phyloP scores from a whole-genome alignment of 2,888 invertebrate species.

The Notodonta ziczac region DNA sequence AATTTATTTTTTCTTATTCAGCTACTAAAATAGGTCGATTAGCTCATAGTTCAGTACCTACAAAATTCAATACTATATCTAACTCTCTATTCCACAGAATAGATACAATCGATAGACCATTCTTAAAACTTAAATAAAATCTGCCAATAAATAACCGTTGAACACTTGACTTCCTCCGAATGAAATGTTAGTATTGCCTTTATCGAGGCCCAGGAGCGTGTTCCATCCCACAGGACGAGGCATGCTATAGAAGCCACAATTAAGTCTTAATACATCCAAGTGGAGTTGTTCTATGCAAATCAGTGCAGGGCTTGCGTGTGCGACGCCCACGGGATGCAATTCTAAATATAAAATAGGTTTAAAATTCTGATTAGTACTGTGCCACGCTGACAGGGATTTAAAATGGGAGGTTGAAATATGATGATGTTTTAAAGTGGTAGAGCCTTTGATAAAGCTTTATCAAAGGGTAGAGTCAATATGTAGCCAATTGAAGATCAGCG shows the following conservation, averaged over 20 bases:
- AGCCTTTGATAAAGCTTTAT: no score
- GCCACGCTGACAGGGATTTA: constrained; percentile 27
- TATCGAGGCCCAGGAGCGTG: constrained; percentile 69
- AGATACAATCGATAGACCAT: background rate
- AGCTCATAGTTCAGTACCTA: no score
- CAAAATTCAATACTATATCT: no score
- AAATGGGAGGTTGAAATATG: no score
- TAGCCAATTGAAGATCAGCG: no score
- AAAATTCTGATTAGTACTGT: constrained; percentile 46
- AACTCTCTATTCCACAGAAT: background rate
- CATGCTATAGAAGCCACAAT: constrained; percentile 63
- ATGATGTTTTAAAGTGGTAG: no score
- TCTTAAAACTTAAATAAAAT: constrained; percentile 29
- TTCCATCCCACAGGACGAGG: constrained; percentile 67
- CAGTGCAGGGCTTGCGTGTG: constrained; percentile 72
- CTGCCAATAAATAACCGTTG: constrained; percentile 39
- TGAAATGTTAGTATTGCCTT: constrained; percentile 71
- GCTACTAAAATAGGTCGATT: no score
- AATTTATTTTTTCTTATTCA: no score
- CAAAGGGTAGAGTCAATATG: no score
- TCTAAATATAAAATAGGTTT: constrained; percentile 63
- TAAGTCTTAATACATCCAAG: constrained; percentile 81
- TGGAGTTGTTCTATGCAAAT: constrained; percentile 84
- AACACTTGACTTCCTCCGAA: constrained; percentile 47
- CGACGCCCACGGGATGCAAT: constrained; percentile 69